Evolutionary conservation across 2,888 invertebrate genomes (phyloP), one percentile per base, ranked within the genome.

Genomic region (Glaucopsyche alexis): DNA sequence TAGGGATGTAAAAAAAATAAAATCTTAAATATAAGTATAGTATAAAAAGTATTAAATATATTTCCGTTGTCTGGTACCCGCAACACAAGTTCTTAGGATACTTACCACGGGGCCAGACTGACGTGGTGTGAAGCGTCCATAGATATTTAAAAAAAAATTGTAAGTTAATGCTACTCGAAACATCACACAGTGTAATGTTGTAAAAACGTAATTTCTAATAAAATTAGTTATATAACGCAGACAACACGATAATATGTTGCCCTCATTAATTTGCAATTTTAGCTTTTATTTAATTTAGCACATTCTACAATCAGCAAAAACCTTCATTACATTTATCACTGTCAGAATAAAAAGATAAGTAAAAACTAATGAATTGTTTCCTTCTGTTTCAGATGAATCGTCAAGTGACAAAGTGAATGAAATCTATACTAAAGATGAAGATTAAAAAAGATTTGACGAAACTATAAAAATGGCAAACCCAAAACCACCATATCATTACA

Each of bases 401-500:
- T 50, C 14, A 72, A 47, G 13, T n/a, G 64, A 11, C 60, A 45
- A 38, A 40, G 50, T 42, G 40, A 72, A 49, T 14, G 29, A 7
- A 66, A 66, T 8, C 38, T 8, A 16, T 38, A 13, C 16, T 1
- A 66, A 49, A 65, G 73, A 73, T 71, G 66, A 75, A 66, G 66
- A 69, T 50, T 74, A 71, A 14, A 66, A 74, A 71, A 74, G 80
- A 77, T 78, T 82, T 79, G 79, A 77, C 80, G 78, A 80, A 72
- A 72, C 72, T 47, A 72, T 66, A 67, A 73, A 65, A 73, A 86
- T 85, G 84, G 80, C 79, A 73, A 79, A 79, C 64, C 73, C 78
- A 55, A 79, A 80, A 76, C 79, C 81, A 74, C 81, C 81, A 75
- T 80, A 82, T 73, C 76, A 81, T 73, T 79, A 82, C 74, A 80